These are phyloP conservation scores for Tetragonula carbonaria DNA, from an alignment of 2,888 invertebrate species.

Conservation along the genomic window DNA sequence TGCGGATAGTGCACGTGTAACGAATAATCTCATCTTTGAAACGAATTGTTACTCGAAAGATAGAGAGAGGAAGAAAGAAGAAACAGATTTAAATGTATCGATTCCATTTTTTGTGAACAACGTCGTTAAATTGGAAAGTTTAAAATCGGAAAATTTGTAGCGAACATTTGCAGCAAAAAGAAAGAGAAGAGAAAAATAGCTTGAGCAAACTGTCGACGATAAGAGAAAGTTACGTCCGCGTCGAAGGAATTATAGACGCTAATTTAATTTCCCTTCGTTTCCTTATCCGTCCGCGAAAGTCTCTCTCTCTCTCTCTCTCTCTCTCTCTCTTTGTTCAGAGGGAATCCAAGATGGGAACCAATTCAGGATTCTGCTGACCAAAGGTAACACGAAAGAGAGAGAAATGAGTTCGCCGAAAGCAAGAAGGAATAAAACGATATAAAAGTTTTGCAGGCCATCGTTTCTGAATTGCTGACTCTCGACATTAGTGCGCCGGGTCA, in stretches of 20 bases:
- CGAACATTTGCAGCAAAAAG: background rate
- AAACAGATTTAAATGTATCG: too few species aligned
- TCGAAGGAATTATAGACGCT: constrained; percentile 39
- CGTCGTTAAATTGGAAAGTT: background rate
- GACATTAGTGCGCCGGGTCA: background rate
- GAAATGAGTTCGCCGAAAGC: constrained; percentile 25
- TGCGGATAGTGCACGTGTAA: background rate
- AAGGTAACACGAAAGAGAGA: constrained; percentile 45
- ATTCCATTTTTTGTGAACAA: too few species aligned
- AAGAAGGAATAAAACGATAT: constrained; percentile 43
- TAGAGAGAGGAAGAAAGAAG: too few species aligned
- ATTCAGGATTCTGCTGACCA: constrained; percentile 63
- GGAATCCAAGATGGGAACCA: constrained; percentile 60
- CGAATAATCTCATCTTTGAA: background rate
- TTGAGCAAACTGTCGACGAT: background rate
- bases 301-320: constrained; percentile 55
- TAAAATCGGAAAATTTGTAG: background rate
- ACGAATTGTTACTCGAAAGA: too few species aligned
- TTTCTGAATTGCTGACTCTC: constrained; percentile 44
- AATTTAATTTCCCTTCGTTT: constrained; percentile 59
- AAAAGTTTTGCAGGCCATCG: constrained; percentile 46
- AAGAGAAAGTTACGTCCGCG: constrained; percentile 32
- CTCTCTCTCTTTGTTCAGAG: constrained; percentile 55
- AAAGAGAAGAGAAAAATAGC: background rate
- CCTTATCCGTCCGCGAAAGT: constrained; percentile 36